Percentiles rank a stretch among this genome's conserved stretches.
These are phyloP conservation scores for Atta colombica DNA, from an alignment of 1,140 invertebrate genomes.

Conservation along the genomic window DNA sequence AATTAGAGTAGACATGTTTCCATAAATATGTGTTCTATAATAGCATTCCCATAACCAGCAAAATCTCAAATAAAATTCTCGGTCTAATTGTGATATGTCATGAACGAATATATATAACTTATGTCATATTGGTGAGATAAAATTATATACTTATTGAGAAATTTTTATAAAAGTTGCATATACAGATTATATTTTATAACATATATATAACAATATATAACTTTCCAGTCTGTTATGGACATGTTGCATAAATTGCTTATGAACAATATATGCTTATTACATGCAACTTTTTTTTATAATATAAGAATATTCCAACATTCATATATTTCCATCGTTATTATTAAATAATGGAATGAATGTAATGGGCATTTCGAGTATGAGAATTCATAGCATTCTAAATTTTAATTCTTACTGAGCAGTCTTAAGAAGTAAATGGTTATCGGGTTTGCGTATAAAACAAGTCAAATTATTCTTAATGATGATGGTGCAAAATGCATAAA, in stretches of 20 bases:
- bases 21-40: slow-evolving; percentile 15
- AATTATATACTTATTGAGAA: slow-evolving; percentile 21
- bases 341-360: slow-evolving; percentile 42
- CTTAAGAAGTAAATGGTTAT: slow-evolving; percentile 55
- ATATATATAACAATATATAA: background rate
- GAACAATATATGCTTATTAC: slow-evolving; percentile 26
- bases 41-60: slow-evolving; percentile 56
- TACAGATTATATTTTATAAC: slow-evolving; percentile 13
- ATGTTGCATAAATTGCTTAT: background rate
- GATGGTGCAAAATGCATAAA: slow-evolving; percentile 57
- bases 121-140: background rate
- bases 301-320: background rate
- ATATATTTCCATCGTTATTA: slow-evolving; percentile 11
- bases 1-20: slow-evolving; percentile 10
- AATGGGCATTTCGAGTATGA: slow-evolving; percentile 6
- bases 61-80: slow-evolving; percentile 39
- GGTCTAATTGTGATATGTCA: slow-evolving; percentile 25
- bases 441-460: slow-evolving; percentile 66
- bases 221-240: background rate
- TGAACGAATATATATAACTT: slow-evolving; percentile 35
- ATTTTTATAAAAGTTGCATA: slow-evolving; percentile 2
- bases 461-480: slow-evolving; percentile 60
- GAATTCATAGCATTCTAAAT: slow-evolving; percentile 26
- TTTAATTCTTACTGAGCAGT: slow-evolving; percentile 47
- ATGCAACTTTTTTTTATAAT: background rate